These are phyloP conservation scores for Spinus pinus DNA, from an alignment of 2,797 vertebrate species.

Conservation along the genomic window DNA sequence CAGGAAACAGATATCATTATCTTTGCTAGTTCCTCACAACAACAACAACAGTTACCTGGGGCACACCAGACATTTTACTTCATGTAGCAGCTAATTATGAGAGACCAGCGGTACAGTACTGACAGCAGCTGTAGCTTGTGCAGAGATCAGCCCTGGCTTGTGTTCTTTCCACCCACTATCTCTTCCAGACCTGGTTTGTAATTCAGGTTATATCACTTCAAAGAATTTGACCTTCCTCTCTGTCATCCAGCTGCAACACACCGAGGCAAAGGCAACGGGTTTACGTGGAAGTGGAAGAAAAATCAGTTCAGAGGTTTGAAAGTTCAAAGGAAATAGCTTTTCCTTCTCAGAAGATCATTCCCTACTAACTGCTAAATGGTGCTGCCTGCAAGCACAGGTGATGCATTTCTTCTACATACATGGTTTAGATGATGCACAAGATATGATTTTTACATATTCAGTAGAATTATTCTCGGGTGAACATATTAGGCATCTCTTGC, in stretches of 20 bases:
- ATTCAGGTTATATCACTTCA: conserved; percentile 47
- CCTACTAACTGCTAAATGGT: not conserved
- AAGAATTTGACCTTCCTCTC: conserved; percentile 38
- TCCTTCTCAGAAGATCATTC: not conserved
- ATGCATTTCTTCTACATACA: not conserved
- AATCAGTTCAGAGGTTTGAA: conserved; percentile 1
- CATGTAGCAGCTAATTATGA: conserved; percentile 59
- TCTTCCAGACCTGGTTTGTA: conserved; percentile 19
- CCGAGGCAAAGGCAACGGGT: not conserved
- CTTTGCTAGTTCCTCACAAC: conserved; percentile 52
- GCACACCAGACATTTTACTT: conserved; percentile 31
- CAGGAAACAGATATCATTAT: conserved; percentile 73
- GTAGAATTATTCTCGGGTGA: not conserved
- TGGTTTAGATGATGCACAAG: not conserved
- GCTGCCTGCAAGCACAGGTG: not conserved
- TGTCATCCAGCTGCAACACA: conserved; percentile 3
- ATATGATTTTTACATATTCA: not conserved
- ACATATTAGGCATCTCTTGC: not conserved
- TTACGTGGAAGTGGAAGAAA: not conserved
- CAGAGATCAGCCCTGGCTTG: conserved; percentile 23
- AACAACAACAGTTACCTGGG: conserved; percentile 53
- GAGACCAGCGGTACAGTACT: conserved; percentile 5
- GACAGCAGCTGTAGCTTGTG: not conserved
- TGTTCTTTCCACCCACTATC: conserved; percentile 35
- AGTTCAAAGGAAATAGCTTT: conserved; percentile 16